Percentiles rank a stretch among this genome's conserved stretches.
Conservation (phyloP, 2,113 vertebrate species). For the Balaenoptera acutorostrata region DNA sequence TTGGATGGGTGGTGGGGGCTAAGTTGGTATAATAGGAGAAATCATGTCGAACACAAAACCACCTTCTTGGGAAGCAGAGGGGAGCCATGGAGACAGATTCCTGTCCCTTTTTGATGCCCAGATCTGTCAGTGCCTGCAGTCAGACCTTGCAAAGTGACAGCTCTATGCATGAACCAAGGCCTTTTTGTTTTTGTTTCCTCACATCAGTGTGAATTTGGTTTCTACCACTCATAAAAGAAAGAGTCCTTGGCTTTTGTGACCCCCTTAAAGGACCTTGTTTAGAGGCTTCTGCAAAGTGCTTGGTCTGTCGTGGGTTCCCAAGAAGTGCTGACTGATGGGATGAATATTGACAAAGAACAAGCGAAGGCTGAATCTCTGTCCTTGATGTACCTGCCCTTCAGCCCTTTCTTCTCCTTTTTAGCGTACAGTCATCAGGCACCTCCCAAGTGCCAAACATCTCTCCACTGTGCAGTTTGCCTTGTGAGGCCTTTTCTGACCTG, state of each 20-base stretch:
- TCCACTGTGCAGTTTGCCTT: background rate
- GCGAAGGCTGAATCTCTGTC: background rate
- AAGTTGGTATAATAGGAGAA: background rate
- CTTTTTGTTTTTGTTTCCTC: background rate
- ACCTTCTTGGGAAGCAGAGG: background rate
- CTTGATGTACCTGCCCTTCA: background rate
- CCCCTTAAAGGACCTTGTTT: background rate
- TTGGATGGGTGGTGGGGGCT: background rate
- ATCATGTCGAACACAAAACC: background rate
- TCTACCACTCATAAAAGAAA: background rate
- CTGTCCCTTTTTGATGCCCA: background rate
- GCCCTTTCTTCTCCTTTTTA: background rate
- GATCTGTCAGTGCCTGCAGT: background rate
- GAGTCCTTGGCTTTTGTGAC: background rate
- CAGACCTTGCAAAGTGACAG: background rate
- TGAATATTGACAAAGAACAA: background rate
- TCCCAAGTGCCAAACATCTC: no score
- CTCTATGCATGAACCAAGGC: background rate
- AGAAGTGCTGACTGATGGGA: background rate
- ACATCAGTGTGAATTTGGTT: background rate
- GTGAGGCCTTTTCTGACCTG: fast-evolving
- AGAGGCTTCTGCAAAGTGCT: background rate
- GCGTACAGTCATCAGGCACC: fast-evolving
- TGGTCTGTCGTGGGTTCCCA: background rate
- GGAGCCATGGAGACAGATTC: background rate